Base-by-base conservation (phyloP, 2,113 vertebrate genomes). In the Oryzias javanicus region DNA sequence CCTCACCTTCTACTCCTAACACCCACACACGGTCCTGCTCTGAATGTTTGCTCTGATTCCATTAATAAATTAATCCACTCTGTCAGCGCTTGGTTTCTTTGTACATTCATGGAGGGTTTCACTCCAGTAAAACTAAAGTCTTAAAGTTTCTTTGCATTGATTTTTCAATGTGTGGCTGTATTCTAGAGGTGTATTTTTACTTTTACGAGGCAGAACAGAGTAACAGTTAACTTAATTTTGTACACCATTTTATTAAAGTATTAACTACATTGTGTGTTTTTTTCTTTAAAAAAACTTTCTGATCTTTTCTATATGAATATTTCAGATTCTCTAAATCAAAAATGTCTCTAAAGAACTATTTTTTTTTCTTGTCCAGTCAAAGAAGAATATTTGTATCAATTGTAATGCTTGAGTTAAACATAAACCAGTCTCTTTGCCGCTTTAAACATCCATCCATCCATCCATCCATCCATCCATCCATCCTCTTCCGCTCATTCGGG, bases 1-100 rank as follows among this genome's bases (percentile, higher is more conserved):
- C 61, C 94, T 99, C 60, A 99, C 97, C 59, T 99, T 99, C 86
- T 99, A 99, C 79, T 99, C 97, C 10, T 98, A 94, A 93, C 57
- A 53, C 54, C 64, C 70, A 57, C 20, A 44, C 51, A 45, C 22
- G 49, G 47, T 48, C 35, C 22, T 44, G 60, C 68, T 63, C 61
- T 56, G 54, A 50, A 65, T 14, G 10, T 51, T 58, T 3, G 14
- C 14, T 16, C 29, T 0, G 2, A 12, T 1, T 49, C 25, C 42
- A 3, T 62, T 70, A 59, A 74, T 40, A 0, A 1, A 46, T 46
- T 60, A 67, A 75, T 46, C 19, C 48, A 57, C 25, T 1, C 15
- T 4, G 25, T 61, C n/a, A 50, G 10, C 4, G 40, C 40, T 0
- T 61, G 22, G 13, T 4, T 19, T 19, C 19, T 40, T 35, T 54